Percentiles rank a stretch among this genome's conserved stretches.
These are phyloP conservation scores for Euzophera pinguis DNA, from an alignment of 2,888 invertebrate genomes.

Conservation along the genomic window DNA sequence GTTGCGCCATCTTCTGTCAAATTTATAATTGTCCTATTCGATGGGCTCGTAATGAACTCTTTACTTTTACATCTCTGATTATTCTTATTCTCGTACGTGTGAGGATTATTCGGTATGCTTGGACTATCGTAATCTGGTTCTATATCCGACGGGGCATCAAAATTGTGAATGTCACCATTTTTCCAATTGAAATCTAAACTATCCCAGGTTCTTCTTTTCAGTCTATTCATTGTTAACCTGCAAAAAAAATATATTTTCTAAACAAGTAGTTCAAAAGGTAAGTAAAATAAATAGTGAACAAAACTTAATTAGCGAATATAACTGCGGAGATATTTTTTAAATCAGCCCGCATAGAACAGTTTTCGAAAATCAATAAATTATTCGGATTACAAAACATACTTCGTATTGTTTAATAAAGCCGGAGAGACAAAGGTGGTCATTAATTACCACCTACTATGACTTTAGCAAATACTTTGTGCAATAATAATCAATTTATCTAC, in stretches of 20 bases:
- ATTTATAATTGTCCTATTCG: conserved; percentile 87
- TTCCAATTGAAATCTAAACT: conserved; percentile 81
- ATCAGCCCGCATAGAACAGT: too few relatives aligned
- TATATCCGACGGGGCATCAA: conserved; percentile 71
- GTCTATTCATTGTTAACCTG: conserved; percentile 65
- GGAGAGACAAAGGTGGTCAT: too few relatives aligned
- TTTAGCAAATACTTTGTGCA: not conserved
- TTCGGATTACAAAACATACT: too few relatives aligned
- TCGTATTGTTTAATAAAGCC: too few relatives aligned
- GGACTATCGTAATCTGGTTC: conserved; percentile 71
- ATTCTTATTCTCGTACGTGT: conserved; percentile 64
- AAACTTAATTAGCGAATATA: too few relatives aligned
- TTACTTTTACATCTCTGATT: conserved; percentile 47
- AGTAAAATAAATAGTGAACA: too few relatives aligned
- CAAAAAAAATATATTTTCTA: conserved; percentile 28
- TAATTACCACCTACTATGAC: too few relatives aligned
- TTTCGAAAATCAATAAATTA: too few relatives aligned
- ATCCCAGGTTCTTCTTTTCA: conserved; percentile 80
- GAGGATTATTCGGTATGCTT: conserved; percentile 72
- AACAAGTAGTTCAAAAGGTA: too few relatives aligned
- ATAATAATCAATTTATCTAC: not conserved
- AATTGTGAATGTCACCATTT: conserved; percentile 68
- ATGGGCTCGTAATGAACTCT: conserved; percentile 61
- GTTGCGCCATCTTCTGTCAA: conserved; percentile 85
- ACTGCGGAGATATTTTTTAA: too few relatives aligned